A percentile compares a stretch with the other conserved stretches of the same genome.
Evolutionary conservation across 2,113 vertebrate species (phyloP).

Genomic region (Numida meleagris): DNA sequence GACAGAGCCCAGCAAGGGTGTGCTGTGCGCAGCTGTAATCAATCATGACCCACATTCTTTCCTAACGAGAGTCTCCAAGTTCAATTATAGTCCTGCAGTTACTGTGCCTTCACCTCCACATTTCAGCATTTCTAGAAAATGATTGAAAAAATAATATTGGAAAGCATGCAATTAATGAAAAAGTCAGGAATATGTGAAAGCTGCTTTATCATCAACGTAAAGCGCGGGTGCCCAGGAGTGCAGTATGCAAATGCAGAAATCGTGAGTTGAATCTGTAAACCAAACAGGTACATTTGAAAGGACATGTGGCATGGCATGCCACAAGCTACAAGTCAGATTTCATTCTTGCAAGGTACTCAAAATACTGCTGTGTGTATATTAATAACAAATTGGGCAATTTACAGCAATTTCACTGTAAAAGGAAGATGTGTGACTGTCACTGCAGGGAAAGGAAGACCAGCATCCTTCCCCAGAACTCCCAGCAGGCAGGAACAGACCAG

Average conservation of each 20-base stretch:
- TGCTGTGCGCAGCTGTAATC: not conserved
- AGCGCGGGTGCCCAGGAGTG: not conserved
- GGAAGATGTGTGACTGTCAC: not conserved
- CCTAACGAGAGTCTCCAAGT: not conserved
- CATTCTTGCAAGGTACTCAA: not conserved
- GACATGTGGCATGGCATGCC: not conserved
- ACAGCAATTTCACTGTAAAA: conserved; percentile 29
- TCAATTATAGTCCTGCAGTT: not conserved
- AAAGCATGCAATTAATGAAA: not conserved
- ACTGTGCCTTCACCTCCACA: not conserved
- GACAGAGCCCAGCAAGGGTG: not conserved
- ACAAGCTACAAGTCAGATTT: not conserved
- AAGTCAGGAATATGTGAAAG: not conserved
- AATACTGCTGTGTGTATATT: conserved; percentile 10
- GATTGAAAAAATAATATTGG: not conserved
- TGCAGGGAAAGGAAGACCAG: not conserved
- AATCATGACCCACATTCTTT: not conserved
- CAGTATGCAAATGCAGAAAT: not conserved
- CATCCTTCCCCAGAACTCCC: not conserved
- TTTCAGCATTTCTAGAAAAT: not conserved
- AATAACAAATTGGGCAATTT: conserved; percentile 19
- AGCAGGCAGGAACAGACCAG: not conserved
- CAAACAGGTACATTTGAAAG: not conserved
- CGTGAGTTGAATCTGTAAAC: not conserved
- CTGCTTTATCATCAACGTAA: not conserved